These are phyloP conservation scores for Fopius arisanus DNA, from an alignment of 1,140 invertebrate species.

Conservation along the genomic window DNA sequence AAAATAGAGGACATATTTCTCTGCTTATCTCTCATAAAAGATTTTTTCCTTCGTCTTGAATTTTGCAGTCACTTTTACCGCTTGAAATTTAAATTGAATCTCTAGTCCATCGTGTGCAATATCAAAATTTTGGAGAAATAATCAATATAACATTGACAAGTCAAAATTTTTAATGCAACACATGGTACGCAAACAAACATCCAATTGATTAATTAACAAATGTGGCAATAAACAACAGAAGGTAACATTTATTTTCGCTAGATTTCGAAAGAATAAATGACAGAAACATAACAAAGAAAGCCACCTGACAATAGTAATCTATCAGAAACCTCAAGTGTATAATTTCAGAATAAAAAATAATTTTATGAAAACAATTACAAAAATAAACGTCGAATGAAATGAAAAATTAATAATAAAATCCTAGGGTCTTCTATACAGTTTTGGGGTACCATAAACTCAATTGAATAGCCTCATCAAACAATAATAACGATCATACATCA, in stretches of 20 bases:
- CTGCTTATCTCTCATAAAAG: no score
- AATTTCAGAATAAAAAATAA: not conserved
- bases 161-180: not conserved
- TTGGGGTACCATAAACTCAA: not conserved
- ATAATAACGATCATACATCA: not conserved
- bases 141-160: not conserved
- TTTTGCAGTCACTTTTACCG: not conserved
- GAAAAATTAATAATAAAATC: not conserved
- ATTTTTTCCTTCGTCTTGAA: not conserved
- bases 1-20: no score
- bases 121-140: not conserved
- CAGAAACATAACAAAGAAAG: not conserved
- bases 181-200: not conserved
- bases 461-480: not conserved
- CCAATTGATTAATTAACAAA: not conserved
- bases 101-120: not conserved
- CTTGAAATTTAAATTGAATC: not conserved
- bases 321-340: not conserved
- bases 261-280: not conserved
- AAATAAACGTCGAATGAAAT: not conserved
- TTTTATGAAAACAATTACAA: not conserved
- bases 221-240: not conserved
- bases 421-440: not conserved
- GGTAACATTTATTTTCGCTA: not conserved
- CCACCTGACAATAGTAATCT: not conserved